Evolutionary conservation across 2,113 vertebrate genomes (phyloP).

Genomic region (Dolichallabes microphthalmus): DNA sequence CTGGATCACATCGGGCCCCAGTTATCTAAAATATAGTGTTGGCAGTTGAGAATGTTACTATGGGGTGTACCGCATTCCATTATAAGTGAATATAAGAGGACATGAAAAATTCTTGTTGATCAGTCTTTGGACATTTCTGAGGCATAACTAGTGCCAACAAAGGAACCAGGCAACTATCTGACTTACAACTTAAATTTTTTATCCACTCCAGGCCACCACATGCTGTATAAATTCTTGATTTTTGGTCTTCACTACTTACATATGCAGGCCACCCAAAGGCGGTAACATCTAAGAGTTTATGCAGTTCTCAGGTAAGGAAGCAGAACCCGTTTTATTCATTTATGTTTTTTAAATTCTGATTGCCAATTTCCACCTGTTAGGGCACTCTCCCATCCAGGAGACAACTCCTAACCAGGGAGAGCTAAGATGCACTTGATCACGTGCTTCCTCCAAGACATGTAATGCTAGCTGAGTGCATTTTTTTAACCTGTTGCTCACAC

Average conservation of each 20-base stretch:
- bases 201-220: not conserved
- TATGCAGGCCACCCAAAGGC: not conserved
- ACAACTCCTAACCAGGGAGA: too few relatives aligned
- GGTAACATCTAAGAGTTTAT: not conserved
- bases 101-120: not conserved
- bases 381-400: too few relatives aligned
- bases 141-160: not conserved
- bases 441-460: too few relatives aligned
- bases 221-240: not conserved
- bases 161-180: not conserved
- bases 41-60: not conserved
- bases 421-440: too few relatives aligned
- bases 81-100: not conserved
- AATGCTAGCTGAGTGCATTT: too few relatives aligned
- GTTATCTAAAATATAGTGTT: not conserved
- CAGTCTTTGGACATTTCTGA: not conserved
- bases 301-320: not conserved
- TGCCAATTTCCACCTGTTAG: too few relatives aligned
- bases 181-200: not conserved
- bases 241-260: not conserved
- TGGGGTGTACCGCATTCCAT: not conserved
- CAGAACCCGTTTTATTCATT: not conserved
- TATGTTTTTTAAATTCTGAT: too few relatives aligned
- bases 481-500: too few relatives aligned
- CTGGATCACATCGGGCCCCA: not conserved